phyloP scores from a whole-genome alignment of 2,888 invertebrate genomes.

The Cephus sareptanus region DNA sequence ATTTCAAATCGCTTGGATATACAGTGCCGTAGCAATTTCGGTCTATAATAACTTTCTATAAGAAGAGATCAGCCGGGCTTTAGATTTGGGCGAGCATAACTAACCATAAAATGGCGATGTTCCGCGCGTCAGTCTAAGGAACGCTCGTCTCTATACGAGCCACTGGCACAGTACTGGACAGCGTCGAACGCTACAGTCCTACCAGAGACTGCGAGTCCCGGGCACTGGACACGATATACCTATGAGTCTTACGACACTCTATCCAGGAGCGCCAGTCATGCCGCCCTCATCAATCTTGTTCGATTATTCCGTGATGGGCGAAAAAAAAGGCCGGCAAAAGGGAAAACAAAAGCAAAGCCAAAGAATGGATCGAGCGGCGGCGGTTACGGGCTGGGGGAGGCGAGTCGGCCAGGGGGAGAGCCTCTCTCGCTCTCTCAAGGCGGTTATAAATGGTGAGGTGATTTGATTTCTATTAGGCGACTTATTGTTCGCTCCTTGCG shows the following conservation, averaged over 20 bases:
- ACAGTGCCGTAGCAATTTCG: too few relatives aligned
- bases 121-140: conserved; percentile 45
- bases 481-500: conserved; percentile 56
- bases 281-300: conserved; percentile 66
- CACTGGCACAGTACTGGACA: background rate
- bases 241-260: background rate
- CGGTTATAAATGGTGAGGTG: conserved; percentile 55
- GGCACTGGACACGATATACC: background rate
- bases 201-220: background rate
- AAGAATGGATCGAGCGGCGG: conserved; percentile 34
- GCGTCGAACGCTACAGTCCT: background rate
- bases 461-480: conserved; percentile 64
- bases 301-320: conserved; percentile 65
- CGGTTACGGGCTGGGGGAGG: conserved; percentile 12
- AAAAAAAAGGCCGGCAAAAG: conserved; percentile 46
- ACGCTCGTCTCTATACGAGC: conserved; percentile 23
- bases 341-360: conserved; percentile 30
- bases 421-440: background rate
- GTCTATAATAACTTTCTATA: background rate
- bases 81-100: conserved; percentile 8
- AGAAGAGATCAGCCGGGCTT: background rate
- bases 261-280: conserved; percentile 51
- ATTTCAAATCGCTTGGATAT: too few relatives aligned
- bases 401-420: conserved; percentile 25
- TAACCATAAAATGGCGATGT: conserved; percentile 55